phyloP scores from a whole-genome alignment of 2,888 invertebrate species.

The Trichacis sp. region DNA sequence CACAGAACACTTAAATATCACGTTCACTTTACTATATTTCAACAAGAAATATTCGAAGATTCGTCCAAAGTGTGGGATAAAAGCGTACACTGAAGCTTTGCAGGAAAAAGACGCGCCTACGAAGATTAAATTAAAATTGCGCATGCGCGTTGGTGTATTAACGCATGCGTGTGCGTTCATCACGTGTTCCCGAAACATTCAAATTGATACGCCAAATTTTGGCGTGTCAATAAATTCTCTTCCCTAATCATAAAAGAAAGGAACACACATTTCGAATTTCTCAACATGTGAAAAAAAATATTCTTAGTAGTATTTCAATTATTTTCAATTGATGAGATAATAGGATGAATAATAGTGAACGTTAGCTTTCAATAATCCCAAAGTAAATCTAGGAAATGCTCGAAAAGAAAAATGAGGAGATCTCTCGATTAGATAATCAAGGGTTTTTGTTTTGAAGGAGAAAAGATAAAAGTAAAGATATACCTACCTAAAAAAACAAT shows the following conservation, averaged over 20 bases:
- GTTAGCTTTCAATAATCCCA: too few species aligned
- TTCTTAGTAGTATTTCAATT: too few species aligned
- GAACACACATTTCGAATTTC: too few species aligned
- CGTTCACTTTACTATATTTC: neutral
- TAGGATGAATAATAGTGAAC: too few species aligned
- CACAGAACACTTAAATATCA: neutral
- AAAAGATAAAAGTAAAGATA: neutral
- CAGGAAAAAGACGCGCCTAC: constrained; percentile 39
- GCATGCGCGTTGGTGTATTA: constrained; percentile 25
- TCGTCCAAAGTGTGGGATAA: constrained; percentile 24
- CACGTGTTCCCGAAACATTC: constrained; percentile 19
- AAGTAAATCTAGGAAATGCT: neutral
- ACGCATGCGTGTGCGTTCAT: constrained; percentile 24
- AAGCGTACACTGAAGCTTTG: constrained; percentile 35
- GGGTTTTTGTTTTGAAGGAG: neutral
- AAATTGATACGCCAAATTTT: constrained; percentile 15
- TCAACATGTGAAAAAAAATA: too few species aligned
- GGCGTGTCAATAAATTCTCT: too few species aligned
- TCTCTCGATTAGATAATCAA: neutral
- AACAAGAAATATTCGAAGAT: constrained; percentile 12
- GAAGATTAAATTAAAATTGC: constrained; percentile 26
- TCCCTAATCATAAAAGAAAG: too few species aligned
- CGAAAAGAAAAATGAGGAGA: neutral
- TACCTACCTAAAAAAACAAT: too few species aligned
- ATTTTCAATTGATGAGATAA: too few species aligned